Evolutionary conservation across 1,140 invertebrate genomes (phyloP), one percentile per base, ranked within the genome.

Genomic region (Hylaeus volcanicus): DNA sequence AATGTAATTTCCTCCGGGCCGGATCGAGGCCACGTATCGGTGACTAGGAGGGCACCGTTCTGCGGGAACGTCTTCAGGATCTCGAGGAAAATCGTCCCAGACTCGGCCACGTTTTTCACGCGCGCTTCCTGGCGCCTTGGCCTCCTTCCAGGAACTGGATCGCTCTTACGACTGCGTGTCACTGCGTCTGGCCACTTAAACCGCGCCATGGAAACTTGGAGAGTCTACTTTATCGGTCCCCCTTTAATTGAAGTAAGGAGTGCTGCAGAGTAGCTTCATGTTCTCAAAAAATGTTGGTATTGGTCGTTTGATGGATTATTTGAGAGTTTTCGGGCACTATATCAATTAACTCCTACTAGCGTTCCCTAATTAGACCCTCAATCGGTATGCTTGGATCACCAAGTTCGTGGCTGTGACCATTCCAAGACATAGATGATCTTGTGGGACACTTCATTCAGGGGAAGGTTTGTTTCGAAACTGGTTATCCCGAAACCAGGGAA

Each of bases 101-200:
- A 14, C 12, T 15, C 45, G 61, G 61, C 48, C 71, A 14, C 71
- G 71, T 60, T 73, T 73, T 58, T 48, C 71, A 14, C 56, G 56
- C 56, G 8, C 39, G 48, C 74, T 75, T 75, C 63, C 74, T 66
- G 48, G 37, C 63, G 65, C 48, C 48, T 66, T 75, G 74, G 74
- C 63, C 74, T 56, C 48, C 63, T 56, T 75, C 74, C 74, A 75
- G 63, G 74, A 75, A 63, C 55, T 37, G 39, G 48, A 41, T 66
- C 74, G 45, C 74, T 41, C 63, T 75, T 75, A 75, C 74, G 51
- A 15, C 39, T 51, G 48, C 39, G 63, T 75, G 74, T 66, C 74
- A 37, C 11, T 6, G 48, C 12, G 61, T 66, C 74, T 55, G 39
- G 11, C 43, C 9, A n/a, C 5, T 58, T 58, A n/a, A 58, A 58